Conservation (phyloP, 2,888 invertebrate species). For the Conus canariensis region DNA sequence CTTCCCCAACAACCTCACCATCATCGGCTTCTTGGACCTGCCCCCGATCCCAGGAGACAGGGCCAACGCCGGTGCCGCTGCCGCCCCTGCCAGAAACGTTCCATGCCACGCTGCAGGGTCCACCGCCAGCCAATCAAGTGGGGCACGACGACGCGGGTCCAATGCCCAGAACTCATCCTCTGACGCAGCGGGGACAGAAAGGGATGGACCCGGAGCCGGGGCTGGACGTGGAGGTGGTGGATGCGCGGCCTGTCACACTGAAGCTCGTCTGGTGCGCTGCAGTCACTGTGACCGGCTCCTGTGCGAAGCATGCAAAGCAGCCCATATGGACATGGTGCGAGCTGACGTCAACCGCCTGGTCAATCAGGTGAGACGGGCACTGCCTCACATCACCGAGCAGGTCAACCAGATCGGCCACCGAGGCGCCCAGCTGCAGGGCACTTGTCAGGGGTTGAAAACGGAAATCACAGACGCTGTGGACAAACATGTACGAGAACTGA, state of each 20-base stretch:
- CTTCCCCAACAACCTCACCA: conserved; percentile 95
- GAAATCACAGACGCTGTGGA: conserved; percentile 86
- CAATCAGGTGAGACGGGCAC: conserved; percentile 84
- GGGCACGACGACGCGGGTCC: background rate
- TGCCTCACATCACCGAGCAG: conserved; percentile 82
- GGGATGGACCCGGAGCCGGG: conserved; percentile 2
- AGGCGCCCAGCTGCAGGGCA: conserved; percentile 91
- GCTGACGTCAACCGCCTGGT: conserved; percentile 91
- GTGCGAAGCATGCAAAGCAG: conserved; percentile 95
- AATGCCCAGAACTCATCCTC: background rate
- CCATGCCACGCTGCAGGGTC: conserved; percentile 82
- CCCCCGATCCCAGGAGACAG: conserved; percentile 85
- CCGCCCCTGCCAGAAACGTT: conserved; percentile 61
- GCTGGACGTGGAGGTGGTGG: conserved; percentile 40
- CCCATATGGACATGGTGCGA: conserved; percentile 64
- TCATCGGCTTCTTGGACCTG: conserved; percentile 95
- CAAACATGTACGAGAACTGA: conserved; percentile 76
- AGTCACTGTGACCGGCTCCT: conserved; percentile 98
- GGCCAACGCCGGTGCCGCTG: conserved; percentile 59
- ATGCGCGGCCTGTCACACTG: conserved; percentile 92
- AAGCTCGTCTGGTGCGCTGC: conserved; percentile 83
- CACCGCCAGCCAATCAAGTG: background rate
- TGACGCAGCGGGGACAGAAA: background rate
- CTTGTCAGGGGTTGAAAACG: conserved; percentile 92
- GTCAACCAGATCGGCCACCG: conserved; percentile 86